Evolutionary conservation across 2,797 vertebrate genomes (phyloP), one percentile per base, ranked within the genome.

Genomic region (Etheostoma perlongum): DNA sequence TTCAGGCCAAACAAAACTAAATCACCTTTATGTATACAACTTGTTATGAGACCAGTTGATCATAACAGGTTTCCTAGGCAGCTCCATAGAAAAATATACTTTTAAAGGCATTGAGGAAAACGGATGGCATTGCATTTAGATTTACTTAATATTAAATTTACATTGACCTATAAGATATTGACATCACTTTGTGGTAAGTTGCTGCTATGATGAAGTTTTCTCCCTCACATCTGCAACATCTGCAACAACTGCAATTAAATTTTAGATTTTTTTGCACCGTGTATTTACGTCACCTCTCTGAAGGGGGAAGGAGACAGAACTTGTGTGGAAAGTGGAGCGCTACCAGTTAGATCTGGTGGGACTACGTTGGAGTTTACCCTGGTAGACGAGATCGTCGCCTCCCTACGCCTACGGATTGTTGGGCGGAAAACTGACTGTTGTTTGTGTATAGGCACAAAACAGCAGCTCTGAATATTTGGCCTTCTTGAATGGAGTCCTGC

Each of bases 1-100:
- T 51, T 71, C 48, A 78, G 61, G 25, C 53, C 42, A 78, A 78
- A 49, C 27, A 57, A n/a, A 46, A 55, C 42, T 51, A 19, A 58
- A 67, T 64, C 60, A 48, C 6, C 16, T 67, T 25, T 25, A 44
- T 47, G 48, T 18, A 69, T 52, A 1, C 52, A 46, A 30, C 6
- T 51, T 21, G 8, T 71, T 21, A 54, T 64, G 47, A 59, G 61
- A 33, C 8, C 21, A 40, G 36, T 40, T 40, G 3, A 40, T 40
- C 10, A 40, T 40, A 10, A 40, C 36, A 40, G 36, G 36, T 11
- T 40, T 9, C 47, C 15, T 5, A 9, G 1, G n/a, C 36, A 58
- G 58, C 55, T 5, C 1, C 13, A 2, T 1, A 30, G 13, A 25
- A 42, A 23, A 18, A 12, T 8, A 11, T n/a, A 14, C 27, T 58